Percentiles rank a stretch among this genome's conserved stretches.
Conservation (phyloP, 1,140 invertebrate genomes). For the Arctopsyche grandis region DNA sequence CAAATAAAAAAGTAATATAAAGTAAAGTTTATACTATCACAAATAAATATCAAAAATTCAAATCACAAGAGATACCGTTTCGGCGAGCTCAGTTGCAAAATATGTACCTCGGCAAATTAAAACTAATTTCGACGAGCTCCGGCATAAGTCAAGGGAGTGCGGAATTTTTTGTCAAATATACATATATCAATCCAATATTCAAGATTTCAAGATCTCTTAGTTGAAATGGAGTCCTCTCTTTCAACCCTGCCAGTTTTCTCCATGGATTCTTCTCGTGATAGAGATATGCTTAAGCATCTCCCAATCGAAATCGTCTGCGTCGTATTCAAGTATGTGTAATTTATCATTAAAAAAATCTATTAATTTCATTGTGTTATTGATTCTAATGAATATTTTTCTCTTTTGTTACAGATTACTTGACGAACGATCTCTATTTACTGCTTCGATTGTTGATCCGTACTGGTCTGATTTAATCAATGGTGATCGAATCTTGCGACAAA, state of each 20-base stretch:
- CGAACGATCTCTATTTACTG: conserved; percentile 12
- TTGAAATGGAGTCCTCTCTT: not conserved
- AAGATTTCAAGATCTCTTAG: not conserved
- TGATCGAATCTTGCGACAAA: not conserved
- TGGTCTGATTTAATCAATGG: not conserved
- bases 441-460: not conserved
- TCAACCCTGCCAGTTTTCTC: not conserved
- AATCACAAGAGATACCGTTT: no score
- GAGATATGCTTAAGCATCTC: not conserved
- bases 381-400: no score
- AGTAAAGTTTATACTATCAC: no score
- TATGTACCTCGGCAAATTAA: not conserved
- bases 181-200: not conserved
- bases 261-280: not conserved
- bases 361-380: no score
- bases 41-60: no score
- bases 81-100: no score
- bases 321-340: not conserved
- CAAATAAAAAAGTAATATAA: no score
- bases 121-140: not conserved
- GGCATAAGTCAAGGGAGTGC: not conserved
- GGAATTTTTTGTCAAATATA: not conserved
- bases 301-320: not conserved
- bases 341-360: no score
- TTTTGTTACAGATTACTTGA: conserved; percentile 13